A percentile compares a stretch with the other conserved stretches of the same genome.
phyloP scores from a whole-genome alignment of 2,113 vertebrate species.

The Clarias gariepinus region DNA sequence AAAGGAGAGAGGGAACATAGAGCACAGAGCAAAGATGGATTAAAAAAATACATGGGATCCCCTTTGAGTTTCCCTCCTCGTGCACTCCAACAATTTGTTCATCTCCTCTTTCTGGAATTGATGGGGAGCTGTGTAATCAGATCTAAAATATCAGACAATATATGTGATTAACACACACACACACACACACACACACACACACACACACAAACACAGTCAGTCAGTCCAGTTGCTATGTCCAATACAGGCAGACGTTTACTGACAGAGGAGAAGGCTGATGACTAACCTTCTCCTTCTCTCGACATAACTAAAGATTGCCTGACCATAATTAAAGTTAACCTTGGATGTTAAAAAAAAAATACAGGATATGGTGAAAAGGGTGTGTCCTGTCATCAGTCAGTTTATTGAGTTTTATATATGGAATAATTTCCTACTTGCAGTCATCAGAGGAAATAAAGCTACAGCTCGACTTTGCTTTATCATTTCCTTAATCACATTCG shows the following conservation, averaged over 20 bases:
- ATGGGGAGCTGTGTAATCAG: conserved; percentile 32
- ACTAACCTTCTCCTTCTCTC: not conserved
- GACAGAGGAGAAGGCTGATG: not conserved
- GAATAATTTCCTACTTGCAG: not conserved
- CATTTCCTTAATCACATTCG: not conserved
- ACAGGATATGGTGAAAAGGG: not conserved
- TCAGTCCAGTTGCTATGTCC: not conserved
- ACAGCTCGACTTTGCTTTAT: not conserved
- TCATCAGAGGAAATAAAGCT: not conserved
- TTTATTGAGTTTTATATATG: not conserved
- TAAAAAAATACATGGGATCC: conserved; percentile 4
- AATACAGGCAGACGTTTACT: not conserved
- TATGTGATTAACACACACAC: conserved; percentile 36
- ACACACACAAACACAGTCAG: conserved; percentile 20
- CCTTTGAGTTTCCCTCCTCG: not conserved
- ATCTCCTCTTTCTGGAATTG: conserved; percentile 11
- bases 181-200: conserved; percentile 18
- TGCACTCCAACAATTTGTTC: not conserved
- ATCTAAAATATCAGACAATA: conserved; percentile 34
- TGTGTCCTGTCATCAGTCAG: not conserved
- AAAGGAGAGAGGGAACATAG: not conserved
- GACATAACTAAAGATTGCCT: not conserved
- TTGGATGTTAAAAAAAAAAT: not conserved
- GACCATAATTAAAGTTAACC: not conserved
- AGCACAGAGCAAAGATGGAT: not conserved